These are phyloP conservation scores for Philhelius pedissequus DNA, from an alignment of 2,888 invertebrate species.

Conservation along the genomic window DNA sequence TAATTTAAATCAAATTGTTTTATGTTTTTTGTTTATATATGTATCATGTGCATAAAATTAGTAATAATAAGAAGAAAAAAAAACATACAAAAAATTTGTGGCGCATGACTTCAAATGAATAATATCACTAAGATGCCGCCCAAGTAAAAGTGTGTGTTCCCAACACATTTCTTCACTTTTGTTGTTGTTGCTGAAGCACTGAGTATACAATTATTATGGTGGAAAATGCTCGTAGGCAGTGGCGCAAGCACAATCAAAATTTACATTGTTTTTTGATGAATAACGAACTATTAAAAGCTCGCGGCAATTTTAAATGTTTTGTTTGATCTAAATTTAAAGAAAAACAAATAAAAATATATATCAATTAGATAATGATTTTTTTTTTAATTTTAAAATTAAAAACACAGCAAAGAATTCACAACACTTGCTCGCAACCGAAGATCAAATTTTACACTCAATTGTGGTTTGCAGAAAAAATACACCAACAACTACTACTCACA, in stretches of 20 bases:
- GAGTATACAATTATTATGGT: background rate
- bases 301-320: constrained; percentile 28
- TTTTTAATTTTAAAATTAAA: constrained; percentile 8
- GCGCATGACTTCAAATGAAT: constrained; percentile 69
- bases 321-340: constrained; percentile 50
- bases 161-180: constrained; percentile 69
- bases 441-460: constrained; percentile 49
- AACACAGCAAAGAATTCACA: background rate
- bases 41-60: background rate
- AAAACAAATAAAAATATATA: background rate
- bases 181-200: constrained; percentile 6
- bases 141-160: constrained; percentile 70
- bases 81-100: constrained; percentile 66
- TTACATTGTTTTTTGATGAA: constrained; percentile 18
- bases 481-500: constrained; percentile 24
- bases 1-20: constrained; percentile 20
- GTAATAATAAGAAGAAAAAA: constrained; percentile 24
- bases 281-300: constrained; percentile 5
- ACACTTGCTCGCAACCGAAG: constrained; percentile 25
- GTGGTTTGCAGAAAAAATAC: constrained; percentile 10
- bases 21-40: background rate
- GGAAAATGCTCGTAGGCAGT: constrained; percentile 24
- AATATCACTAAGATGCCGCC: constrained; percentile 70
- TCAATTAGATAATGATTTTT: constrained; percentile 27
- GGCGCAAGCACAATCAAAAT: background rate